Evolutionary conservation across 1,140 invertebrate genomes (phyloP).

Genomic region (Venturia canescens): DNA sequence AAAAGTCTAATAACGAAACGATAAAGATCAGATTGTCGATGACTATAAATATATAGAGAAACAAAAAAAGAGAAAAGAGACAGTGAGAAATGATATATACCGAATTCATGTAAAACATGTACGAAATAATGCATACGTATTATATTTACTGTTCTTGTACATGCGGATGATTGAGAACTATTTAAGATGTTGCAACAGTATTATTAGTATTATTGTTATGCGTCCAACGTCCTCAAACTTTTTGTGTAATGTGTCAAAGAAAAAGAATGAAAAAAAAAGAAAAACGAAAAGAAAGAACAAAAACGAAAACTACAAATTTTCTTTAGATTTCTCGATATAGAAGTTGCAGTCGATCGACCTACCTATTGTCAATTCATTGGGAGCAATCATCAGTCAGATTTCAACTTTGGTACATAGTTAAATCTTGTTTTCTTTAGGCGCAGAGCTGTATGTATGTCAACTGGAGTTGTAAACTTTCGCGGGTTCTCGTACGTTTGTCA

Average conservation of each 20-base stretch:
- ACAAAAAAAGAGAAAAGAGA: constrained; percentile 33
- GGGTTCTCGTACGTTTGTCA: constrained; percentile 58
- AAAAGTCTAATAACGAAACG: constrained; percentile 23
- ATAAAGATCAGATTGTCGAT: constrained; percentile 61
- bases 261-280: neutral
- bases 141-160: constrained; percentile 53
- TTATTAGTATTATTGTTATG: constrained; percentile 49
- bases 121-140: constrained; percentile 54
- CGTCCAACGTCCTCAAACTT: constrained; percentile 56
- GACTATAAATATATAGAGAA: constrained; percentile 54
- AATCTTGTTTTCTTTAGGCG: constrained; percentile 75
- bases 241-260: constrained; percentile 48
- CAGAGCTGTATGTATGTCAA: constrained; percentile 72
- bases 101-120: constrained; percentile 43
- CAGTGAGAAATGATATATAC: constrained; percentile 51
- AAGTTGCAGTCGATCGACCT: constrained; percentile 71
- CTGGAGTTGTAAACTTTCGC: constrained; percentile 73
- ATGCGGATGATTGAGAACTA: constrained; percentile 49
- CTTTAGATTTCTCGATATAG: constrained; percentile 60
- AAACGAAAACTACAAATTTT: constrained; percentile 47
- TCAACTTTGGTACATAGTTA: constrained; percentile 69
- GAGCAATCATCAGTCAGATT: constrained; percentile 72
- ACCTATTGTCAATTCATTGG: constrained; percentile 73
- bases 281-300: neutral
- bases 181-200: neutral